These are phyloP conservation scores for Zoanthus sansibaricus DNA, from an alignment of 92 coral and sea anemone genomes.

Conservation along the genomic window DNA sequence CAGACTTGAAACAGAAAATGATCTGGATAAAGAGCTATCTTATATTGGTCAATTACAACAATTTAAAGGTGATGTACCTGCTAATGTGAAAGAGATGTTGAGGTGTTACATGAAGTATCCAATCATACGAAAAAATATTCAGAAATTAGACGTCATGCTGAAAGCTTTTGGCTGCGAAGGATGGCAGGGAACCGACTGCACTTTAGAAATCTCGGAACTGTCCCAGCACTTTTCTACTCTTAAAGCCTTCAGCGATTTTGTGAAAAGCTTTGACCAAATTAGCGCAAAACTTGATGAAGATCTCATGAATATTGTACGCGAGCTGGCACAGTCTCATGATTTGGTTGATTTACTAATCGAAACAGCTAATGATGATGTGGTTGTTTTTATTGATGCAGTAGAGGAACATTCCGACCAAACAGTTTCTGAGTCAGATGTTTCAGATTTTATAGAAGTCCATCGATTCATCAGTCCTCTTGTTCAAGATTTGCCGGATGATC, in stretches of 20 bases:
- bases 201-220: neutral
- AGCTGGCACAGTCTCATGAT: constrained; percentile 64
- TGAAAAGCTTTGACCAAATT: constrained; percentile 13
- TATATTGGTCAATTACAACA: constrained; percentile 19
- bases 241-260: constrained; percentile 6
- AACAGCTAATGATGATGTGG: constrained; percentile 72
- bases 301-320: constrained; percentile 33
- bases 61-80: constrained; percentile 18
- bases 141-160: constrained; percentile 34
- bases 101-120: constrained; percentile 49
- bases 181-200: neutral
- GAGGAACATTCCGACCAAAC: constrained; percentile 81
- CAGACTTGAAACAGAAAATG: constrained; percentile 20
- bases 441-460: constrained; percentile 78
- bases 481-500: constrained; percentile 38
- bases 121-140: constrained; percentile 20
- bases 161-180: constrained; percentile 27
- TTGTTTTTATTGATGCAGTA: constrained; percentile 76
- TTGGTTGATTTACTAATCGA: constrained; percentile 62
- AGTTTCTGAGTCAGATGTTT: constrained; percentile 71
- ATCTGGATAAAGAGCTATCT: constrained; percentile 52
- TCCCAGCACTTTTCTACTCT: neutral
- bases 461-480: constrained; percentile 64
- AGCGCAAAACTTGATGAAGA: constrained; percentile 21
- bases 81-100: constrained; percentile 21